Evolutionary conservation across 2,888 invertebrate species (phyloP).

Genomic region (Drosophila borealis): DNA sequence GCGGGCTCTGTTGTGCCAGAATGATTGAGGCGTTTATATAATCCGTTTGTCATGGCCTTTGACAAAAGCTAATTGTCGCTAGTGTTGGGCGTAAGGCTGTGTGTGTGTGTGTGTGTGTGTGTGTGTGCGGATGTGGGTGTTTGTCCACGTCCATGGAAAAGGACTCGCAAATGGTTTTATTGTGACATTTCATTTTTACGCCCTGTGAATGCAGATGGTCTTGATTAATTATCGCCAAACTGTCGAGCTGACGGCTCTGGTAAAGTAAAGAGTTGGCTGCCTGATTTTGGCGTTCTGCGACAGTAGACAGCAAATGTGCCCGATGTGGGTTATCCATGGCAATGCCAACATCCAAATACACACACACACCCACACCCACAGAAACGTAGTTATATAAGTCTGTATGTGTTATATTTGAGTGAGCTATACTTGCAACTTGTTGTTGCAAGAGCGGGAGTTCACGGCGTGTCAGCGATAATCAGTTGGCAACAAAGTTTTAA

Average conservation of each 20-base stretch:
- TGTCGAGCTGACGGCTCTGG: slow-evolving; percentile 48
- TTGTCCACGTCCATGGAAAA: slow-evolving; percentile 27
- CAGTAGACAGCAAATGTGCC: slow-evolving; percentile 54
- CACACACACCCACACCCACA: not conserved
- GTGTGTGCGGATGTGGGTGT: slow-evolving; percentile 24
- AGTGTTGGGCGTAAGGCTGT: slow-evolving; percentile 22
- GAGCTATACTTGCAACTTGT: slow-evolving; percentile 58
- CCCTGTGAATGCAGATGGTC: slow-evolving; percentile 68
- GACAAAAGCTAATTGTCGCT: slow-evolving; percentile 74
- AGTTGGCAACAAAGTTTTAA: slow-evolving; percentile 69
- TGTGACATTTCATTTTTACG: slow-evolving; percentile 74
- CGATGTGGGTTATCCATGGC: slow-evolving; percentile 33
- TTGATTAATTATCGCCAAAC: slow-evolving; percentile 71
- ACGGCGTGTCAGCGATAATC: slow-evolving; percentile 65
- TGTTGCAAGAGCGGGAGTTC: slow-evolving; percentile 28
- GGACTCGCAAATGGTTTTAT: slow-evolving; percentile 70
- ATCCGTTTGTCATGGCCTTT: slow-evolving; percentile 73
- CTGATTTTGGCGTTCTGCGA: slow-evolving; percentile 55
- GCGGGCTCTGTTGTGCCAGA: slow-evolving; percentile 51
- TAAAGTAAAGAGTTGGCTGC: slow-evolving; percentile 61
- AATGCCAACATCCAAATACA: slow-evolving; percentile 7
- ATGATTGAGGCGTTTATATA: slow-evolving; percentile 74
- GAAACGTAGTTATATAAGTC: not conserved
- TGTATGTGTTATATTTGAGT: slow-evolving; percentile 18
- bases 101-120: slow-evolving; percentile 5